Evolutionary conservation across 2,888 invertebrate genomes (phyloP), one percentile per base, ranked within the genome.

Genomic region (Dolichopus griseipennis): DNA sequence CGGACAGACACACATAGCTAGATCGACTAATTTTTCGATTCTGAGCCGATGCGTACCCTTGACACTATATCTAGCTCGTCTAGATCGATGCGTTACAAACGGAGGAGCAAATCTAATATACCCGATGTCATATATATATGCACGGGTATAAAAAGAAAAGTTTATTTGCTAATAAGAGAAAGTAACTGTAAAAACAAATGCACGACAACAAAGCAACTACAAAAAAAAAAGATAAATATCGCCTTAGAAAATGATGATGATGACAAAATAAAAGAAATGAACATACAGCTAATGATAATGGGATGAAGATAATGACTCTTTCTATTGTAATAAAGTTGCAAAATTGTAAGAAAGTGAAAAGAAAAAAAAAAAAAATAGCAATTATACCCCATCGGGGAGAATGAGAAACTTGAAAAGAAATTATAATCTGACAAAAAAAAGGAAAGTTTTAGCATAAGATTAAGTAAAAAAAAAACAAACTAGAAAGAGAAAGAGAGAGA

Each of bases 201-300:
- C 27, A 52, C 52, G 4, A 43, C 34, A 37, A 52, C 18, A 52
- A n/a, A 52, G 15, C 52, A 52, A 52, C 15, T 18, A 18, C 6
- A 52, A 6, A 52, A 52, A 52, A 52, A 52, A 12, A 52, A 18
- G 52, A 52, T 52, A 52, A 52, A 52, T 15, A 52, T 52, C 52
- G 52, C 52, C 52, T 52, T 52, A 52, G 52, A 52, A 15, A n/a
- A 52, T 52, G 52, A 52, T 52, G 52, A 52, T 18, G 52, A 52
- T 52, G 52, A 52, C 52, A 52, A 52, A 18, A 52, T 52, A 52
- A 18, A n/a, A 52, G 52, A 27, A 27, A 52, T 52, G 52, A 52
- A 18, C 18, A 52, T 15, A 12, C 15, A 18, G 52, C 6, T 52
- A 52, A 52, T 52, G 52, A 18, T 52, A 52, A 52, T 52, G 52